Percentiles rank a stretch among this genome's conserved stretches.
Conservation (phyloP, 1,140 invertebrate species). For the Dreissena rostriformis region DNA sequence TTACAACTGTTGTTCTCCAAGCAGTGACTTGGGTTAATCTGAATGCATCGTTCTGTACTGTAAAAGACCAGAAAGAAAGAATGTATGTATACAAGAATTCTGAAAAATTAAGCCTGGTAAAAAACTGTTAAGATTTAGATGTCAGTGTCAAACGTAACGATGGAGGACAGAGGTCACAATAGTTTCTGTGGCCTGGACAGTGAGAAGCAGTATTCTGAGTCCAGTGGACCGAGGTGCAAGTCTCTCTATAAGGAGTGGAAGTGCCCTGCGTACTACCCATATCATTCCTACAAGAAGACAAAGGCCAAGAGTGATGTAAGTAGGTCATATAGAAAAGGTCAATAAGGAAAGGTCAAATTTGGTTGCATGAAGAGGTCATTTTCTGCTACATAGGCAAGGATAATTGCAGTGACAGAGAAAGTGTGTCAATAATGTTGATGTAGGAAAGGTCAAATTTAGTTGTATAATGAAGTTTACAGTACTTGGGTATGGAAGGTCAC, state of each 20-base stretch:
- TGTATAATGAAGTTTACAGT: no score
- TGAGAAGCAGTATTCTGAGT: background rate
- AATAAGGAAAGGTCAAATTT: background rate
- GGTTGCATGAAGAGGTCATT: background rate
- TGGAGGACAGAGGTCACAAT: conserved; percentile 40
- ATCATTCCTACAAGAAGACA: conserved; percentile 40
- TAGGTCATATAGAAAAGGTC: background rate
- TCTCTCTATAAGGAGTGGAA: conserved; percentile 50
- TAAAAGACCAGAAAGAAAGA: no score
- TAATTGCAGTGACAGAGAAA: background rate
- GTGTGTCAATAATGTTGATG: background rate
- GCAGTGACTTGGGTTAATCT: no score
- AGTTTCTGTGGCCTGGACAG: conserved; percentile 22
- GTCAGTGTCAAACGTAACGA: background rate
- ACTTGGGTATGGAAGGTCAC: no score
- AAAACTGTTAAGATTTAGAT: no score
- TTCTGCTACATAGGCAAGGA: background rate
- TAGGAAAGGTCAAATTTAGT: no score
- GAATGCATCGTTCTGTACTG: no score
- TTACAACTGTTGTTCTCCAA: no score
- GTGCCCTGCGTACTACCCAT: conserved; percentile 46
- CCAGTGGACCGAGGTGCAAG: conserved; percentile 17
- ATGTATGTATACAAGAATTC: no score
- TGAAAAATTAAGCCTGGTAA: no score
- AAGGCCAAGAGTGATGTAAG: conserved; percentile 37